Evolutionary conservation across 2,113 vertebrate species (phyloP).

Genomic region (zebrafish (Danio rerio)): GRCz12tu NC_133179.1:8571001-8571500

Average conservation of each 20-base stretch:
- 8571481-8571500: not conserved
- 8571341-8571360: not conserved
- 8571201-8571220: not conserved
- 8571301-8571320: not conserved
- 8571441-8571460: not conserved
- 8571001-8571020: not conserved
- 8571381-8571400: constrained; percentile 12
- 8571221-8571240: not conserved
- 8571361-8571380: not conserved
- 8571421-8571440: constrained; percentile 7
- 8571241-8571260: not conserved
- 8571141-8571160: not conserved
- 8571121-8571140: not conserved
- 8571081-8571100: not conserved
- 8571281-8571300: not conserved
- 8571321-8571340: not conserved
- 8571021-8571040: too few species aligned
- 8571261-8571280: not conserved
- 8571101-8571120: too few species aligned
- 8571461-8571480: too few species aligned
- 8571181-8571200: not conserved
- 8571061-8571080: not conserved
- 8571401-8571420: not conserved
- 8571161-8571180: not conserved
- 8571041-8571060: too few species aligned